Evolutionary conservation across 2,888 invertebrate species (phyloP), one percentile per base, ranked within the genome.

Genomic region (Pemphredon lugubris): DNA sequence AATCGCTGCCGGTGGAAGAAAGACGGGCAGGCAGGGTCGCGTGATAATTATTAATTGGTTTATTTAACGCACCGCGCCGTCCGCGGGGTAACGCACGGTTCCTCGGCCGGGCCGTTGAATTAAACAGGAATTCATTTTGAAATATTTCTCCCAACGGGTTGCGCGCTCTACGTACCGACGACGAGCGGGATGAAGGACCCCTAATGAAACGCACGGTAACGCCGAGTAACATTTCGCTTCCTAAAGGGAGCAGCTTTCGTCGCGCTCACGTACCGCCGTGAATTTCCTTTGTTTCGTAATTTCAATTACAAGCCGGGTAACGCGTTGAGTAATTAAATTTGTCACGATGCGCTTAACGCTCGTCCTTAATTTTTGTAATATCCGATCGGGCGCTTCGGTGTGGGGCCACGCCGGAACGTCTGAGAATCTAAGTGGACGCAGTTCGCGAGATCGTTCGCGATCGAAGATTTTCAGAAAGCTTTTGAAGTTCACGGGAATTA

Each of bases 31-130:
- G 51, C 23, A 30, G 30, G 30, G 34, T 58, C 20, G 45, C 45
- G 73, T 61, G 75, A 77, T 79, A 80, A 84, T 82, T 81, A 81
- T 82, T 82, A 79, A 82, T 80, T 78, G 73, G 75, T 83, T 85
- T 79, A 81, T 80, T 78, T 74, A 80, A 63, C 66, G 58, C 37
- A 53, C 37, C 21, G 37, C 26, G 47, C 23, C 11, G 32, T 42
- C 34, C 59, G 16, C 23, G 68, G 45, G 66, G 50, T 13, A 45
- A 42, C 39, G 30, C 53, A 42, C 39, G 32, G 65, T 70, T 70
- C 47, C 72, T 57, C 71, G 42, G 18, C 21, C 48, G 50, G 55
- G 23, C 26, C 47, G 66, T 40, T 75, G 69, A 79, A 83, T 82
- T 73, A 83, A 81, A 79, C 65, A 73, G 57, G 73, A 81, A 82